A percentile compares a stretch with the other conserved stretches of the same genome.
These are phyloP conservation scores for Heterodera carotae DNA, from an alignment of 1,140 invertebrate genomes.

Conservation along the genomic window DNA sequence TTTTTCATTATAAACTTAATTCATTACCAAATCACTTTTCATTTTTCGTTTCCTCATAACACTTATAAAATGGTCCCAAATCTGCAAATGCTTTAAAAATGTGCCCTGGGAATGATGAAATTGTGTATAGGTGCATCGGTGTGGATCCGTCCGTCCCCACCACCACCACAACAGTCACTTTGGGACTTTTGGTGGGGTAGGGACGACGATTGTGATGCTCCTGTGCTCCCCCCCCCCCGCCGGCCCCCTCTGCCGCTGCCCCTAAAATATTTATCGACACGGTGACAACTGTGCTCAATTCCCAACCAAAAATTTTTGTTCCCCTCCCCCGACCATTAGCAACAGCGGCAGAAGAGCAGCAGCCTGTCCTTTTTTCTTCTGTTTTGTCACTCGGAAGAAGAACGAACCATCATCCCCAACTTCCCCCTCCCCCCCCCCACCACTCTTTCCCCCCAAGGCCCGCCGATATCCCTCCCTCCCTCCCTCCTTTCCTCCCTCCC, in stretches of 20 bases:
- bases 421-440: too few relatives aligned
- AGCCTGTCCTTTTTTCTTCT: constrained; percentile 1
- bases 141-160: neutral
- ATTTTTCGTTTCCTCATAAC: too few relatives aligned
- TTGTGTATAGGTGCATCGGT: neutral
- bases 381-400: neutral
- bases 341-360: neutral
- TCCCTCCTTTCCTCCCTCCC: too few relatives aligned
- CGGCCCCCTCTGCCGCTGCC: too few relatives aligned
- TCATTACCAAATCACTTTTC: too few relatives aligned
- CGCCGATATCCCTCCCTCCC: neutral
- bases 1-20: too few relatives aligned
- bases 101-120: neutral
- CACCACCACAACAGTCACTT: neutral
- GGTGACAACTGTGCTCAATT: constrained; percentile 2
- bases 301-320: neutral
- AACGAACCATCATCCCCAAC: too few relatives aligned
- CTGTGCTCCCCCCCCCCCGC: neutral
- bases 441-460: neutral
- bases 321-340: neutral
- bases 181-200: too few relatives aligned
- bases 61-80: too few relatives aligned
- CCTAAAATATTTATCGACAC: constrained; percentile 3
- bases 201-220: neutral
- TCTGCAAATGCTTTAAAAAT: too few relatives aligned